Evolutionary conservation across 2,113 vertebrate genomes (phyloP).

Genomic region (Odontesthes bonariensis): DNA sequence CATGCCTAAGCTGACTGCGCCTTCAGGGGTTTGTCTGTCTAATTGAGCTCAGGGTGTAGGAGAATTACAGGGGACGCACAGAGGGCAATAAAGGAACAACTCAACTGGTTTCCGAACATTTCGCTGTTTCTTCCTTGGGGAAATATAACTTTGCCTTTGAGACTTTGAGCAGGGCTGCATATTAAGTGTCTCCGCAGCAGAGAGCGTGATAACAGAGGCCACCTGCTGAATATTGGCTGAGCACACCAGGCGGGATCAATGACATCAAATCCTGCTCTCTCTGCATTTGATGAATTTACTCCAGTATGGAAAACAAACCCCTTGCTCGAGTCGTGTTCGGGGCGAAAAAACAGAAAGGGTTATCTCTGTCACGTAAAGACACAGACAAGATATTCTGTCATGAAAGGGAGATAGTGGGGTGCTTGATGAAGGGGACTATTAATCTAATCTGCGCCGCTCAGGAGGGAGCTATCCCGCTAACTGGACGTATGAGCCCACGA

Average conservation of each 20-base stretch:
- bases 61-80: constrained; percentile 76
- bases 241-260: constrained; percentile 53
- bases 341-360: constrained; percentile 43
- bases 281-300: constrained; percentile 44
- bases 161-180: constrained; percentile 58
- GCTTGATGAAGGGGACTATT: constrained; percentile 20
- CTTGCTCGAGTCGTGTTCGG: constrained; percentile 29
- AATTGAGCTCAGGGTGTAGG: constrained; percentile 80
- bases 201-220: constrained; percentile 32
- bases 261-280: constrained; percentile 38
- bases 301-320: constrained; percentile 47
- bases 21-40: constrained; percentile 79
- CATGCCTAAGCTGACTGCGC: constrained; percentile 80
- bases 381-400: constrained; percentile 25
- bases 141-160: constrained; percentile 61
- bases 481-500: constrained; percentile 26
- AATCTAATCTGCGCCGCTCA: constrained; percentile 43
- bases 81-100: constrained; percentile 79
- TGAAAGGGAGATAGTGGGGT: constrained; percentile 35
- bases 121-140: constrained; percentile 65
- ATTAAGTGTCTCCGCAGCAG: constrained; percentile 54
- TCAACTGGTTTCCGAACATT: constrained; percentile 74
- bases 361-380: constrained; percentile 28
- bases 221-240: constrained; percentile 47
- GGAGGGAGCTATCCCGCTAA: constrained; percentile 17